Base-by-base conservation (phyloP, 1,140 invertebrate genomes). In the Caenorhabditis elegans region DNA sequence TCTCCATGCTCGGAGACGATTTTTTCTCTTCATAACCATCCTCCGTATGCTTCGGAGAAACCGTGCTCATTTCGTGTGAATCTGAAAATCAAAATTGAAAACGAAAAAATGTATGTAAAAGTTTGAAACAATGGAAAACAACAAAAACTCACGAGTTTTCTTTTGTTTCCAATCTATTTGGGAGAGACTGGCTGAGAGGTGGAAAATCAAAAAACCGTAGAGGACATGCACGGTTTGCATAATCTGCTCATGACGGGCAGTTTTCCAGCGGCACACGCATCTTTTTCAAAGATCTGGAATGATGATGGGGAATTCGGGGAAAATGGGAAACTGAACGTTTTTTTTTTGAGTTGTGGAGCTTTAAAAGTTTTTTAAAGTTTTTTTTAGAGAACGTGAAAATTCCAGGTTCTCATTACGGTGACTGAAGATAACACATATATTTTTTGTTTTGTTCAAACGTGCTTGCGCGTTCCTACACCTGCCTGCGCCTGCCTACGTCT, bases 211-310 rank as follows among this genome's bases (percentile, higher is more conserved):
- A 70, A 70, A 70, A 43, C 60, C 60, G 60, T 5, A 22, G 28
- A 1, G 34, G n/a, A n/a, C n/a, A n/a, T n/a, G n/a, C n/a, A 70
- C 34, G 5, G 13, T 70, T 70, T 70, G 60, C 60, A 70, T 70
- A 70, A 70, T 70, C 60, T 70, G 31, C 34, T 70, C 60, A 70
- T 70, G 60, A 70, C 34, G n/a, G n/a, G 60, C 24, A n/a, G 11
- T 39, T 53, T 22, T 70, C 43, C 26, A n/a, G n/a, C 1, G 22
- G 60, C 60, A 39, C 60, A 26, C 60, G 60, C 60, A 70, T 70
- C 60, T 70, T 70, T 70, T 70, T 70, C 60, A 70, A 70, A 70
- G 60, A 70, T 70, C 60, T 10, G 13, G 60, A 15, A 39, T 11
- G 24, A 13, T 34, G 39, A 43, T 43, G 39, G n/a, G n/a, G n/a